These are phyloP conservation scores for Galerucella calmariensis DNA, from an alignment of 2,888 invertebrate species.

Conservation along the genomic window DNA sequence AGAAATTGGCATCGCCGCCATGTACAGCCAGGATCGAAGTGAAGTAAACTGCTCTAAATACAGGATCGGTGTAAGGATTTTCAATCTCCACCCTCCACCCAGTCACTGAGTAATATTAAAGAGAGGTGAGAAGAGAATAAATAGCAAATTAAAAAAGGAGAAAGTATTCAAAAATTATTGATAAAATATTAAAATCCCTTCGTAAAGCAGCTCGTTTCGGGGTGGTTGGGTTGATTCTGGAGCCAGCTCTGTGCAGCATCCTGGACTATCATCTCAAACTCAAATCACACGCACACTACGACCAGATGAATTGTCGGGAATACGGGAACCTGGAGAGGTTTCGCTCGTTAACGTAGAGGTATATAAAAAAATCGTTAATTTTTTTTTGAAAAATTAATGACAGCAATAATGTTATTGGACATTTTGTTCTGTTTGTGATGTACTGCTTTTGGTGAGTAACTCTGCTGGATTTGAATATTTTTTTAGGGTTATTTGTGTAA, in stretches of 20 bases:
- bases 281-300: slow-evolving; percentile 28
- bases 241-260: slow-evolving; percentile 24
- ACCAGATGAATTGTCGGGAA: slow-evolving; percentile 20
- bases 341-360: slow-evolving; percentile 8
- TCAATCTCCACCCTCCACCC: background rate
- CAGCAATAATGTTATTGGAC: background rate
- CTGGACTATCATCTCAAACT: slow-evolving; percentile 25
- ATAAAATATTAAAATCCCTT: too few relatives aligned
- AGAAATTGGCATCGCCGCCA: slow-evolving; percentile 36
- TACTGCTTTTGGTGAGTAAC: slow-evolving; percentile 4
- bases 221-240: slow-evolving; percentile 8
- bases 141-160: too few relatives aligned
- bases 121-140: too few relatives aligned
- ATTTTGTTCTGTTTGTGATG: slow-evolving; percentile 1
- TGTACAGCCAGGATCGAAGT: slow-evolving; percentile 41
- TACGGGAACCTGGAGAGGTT: slow-evolving; percentile 8
- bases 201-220: background rate
- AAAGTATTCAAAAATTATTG: too few relatives aligned
- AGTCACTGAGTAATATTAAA: too few relatives aligned
- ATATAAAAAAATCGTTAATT: slow-evolving; percentile 3
- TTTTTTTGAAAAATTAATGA: background rate
- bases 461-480: background rate
- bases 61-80: background rate
- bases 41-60: slow-evolving; percentile 13
- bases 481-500: background rate